Evolutionary conservation across 1,140 invertebrate species (phyloP).

Genomic region (Zophobas morio): DNA sequence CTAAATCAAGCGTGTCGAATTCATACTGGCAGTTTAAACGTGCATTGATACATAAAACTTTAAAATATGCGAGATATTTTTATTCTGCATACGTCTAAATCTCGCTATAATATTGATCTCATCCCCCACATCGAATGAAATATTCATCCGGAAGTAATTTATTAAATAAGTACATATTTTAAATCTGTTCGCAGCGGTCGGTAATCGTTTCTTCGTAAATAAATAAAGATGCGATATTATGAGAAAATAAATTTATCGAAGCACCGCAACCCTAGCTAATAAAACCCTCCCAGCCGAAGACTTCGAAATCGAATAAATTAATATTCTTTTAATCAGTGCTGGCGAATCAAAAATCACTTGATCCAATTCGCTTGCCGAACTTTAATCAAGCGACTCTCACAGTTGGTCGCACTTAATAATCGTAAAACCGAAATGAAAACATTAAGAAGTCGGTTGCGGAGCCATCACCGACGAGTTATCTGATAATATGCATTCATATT

Average conservation of each 20-base stretch:
- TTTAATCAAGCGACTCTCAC: conserved; percentile 46
- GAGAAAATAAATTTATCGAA: neutral
- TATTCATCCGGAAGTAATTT: no score
- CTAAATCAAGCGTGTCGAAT: no score
- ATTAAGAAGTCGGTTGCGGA: conserved; percentile 40
- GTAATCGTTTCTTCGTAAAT: no score
- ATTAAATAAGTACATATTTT: no score
- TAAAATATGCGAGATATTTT: no score
- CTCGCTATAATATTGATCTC: no score
- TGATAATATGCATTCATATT: conserved; percentile 45
- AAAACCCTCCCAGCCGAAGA: neutral
- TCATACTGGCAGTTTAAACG: no score
- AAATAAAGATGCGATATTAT: no score
- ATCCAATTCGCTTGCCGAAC: conserved; percentile 33
- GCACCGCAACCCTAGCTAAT: conserved; percentile 1
- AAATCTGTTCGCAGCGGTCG: no score
- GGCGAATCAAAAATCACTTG: conserved; percentile 46
- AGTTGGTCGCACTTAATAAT: conserved; percentile 48
- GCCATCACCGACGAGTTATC: conserved; percentile 29
- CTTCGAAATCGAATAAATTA: conserved; percentile 13
- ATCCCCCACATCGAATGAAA: no score
- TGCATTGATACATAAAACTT: no score
- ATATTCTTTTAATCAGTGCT: conserved; percentile 42
- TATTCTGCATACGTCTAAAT: no score
- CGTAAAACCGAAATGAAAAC: conserved; percentile 50